A percentile compares a stretch with the other conserved stretches of the same genome.
phyloP scores from a whole-genome alignment of 2,888 invertebrate genomes.

The Cheilosia variabilis region DNA sequence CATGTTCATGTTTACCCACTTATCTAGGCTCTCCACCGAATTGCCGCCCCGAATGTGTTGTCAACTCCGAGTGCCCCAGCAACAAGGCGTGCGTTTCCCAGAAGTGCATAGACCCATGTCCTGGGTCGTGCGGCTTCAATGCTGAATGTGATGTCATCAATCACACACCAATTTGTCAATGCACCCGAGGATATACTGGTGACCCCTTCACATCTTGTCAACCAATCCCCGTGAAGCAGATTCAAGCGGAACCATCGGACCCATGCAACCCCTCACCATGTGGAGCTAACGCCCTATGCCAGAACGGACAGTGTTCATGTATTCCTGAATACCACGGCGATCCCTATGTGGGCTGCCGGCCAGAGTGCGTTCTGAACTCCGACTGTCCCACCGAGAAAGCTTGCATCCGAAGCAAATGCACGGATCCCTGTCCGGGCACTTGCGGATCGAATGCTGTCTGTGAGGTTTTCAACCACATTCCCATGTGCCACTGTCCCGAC shows the following conservation, averaged over 20 bases:
- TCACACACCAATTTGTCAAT: conserved; percentile 88
- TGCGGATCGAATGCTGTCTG: conserved; percentile 89
- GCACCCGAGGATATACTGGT: conserved; percentile 85
- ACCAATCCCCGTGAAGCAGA: conserved; percentile 80
- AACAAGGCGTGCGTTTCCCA: conserved; percentile 89
- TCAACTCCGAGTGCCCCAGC: conserved; percentile 88
- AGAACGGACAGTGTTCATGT: conserved; percentile 89
- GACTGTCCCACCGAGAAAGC: conserved; percentile 88
- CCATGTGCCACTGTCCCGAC: conserved; percentile 89
- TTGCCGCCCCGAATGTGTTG: conserved; percentile 89
- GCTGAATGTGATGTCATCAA: conserved; percentile 87
- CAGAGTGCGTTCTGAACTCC: conserved; percentile 88
- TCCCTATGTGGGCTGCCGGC: conserved; percentile 88
- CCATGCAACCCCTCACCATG: conserved; percentile 90
- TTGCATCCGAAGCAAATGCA: conserved; percentile 88
- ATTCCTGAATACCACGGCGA: conserved; percentile 87
- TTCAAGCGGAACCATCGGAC: conserved; percentile 84
- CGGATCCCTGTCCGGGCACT: conserved; percentile 88
- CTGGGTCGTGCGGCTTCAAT: conserved; percentile 88
- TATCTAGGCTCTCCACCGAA: conserved; percentile 89
- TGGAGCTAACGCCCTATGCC: conserved; percentile 88
- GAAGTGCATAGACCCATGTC: conserved; percentile 89
- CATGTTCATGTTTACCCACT: conserved; percentile 87
- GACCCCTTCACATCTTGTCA: conserved; percentile 90
- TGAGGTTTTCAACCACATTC: conserved; percentile 89